Conservation (phyloP, 1,140 invertebrate genomes). For the Anadara kagoshimensis region DNA sequence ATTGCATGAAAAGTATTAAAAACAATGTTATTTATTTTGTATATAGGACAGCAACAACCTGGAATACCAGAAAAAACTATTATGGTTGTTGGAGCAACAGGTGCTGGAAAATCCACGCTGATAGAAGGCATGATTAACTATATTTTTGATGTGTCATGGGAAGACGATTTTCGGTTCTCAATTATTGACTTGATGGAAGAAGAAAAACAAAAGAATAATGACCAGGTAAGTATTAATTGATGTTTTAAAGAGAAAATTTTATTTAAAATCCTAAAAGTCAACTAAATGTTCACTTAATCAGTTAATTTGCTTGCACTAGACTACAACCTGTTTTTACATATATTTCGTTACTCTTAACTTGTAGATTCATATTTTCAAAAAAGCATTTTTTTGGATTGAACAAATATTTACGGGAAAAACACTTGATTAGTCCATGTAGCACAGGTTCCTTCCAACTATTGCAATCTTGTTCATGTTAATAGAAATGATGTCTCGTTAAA, state of each 20-base stretch:
- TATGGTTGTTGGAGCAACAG: constrained; percentile 27
- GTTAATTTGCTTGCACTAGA: not conserved
- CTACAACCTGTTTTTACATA: not conserved
- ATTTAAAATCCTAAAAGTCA: too few species aligned
- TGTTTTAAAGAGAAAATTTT: too few species aligned
- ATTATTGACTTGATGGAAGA: constrained; percentile 21
- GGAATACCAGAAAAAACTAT: constrained; percentile 13
- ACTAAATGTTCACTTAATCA: too few species aligned
- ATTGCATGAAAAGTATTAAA: too few species aligned
- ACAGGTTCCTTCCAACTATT: not conserved
- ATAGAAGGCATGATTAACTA: constrained; percentile 28
- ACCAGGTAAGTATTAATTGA: too few species aligned
- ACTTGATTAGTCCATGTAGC: not conserved
- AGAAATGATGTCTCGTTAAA: not conserved
- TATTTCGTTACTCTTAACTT: not conserved
- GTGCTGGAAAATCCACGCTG: constrained; percentile 24
- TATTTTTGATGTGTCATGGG: constrained; percentile 4
- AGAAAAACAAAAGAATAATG: constrained; percentile 11
- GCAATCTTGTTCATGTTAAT: not conserved
- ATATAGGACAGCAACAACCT: too few species aligned
- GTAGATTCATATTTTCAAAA: not conserved
- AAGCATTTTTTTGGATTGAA: not conserved
- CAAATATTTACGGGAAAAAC: not conserved
- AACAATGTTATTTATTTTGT: too few species aligned
- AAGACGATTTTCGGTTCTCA: constrained; percentile 25